Conservation (phyloP, 2,113 vertebrate species). For the Chrysochloris asiatica region DNA sequence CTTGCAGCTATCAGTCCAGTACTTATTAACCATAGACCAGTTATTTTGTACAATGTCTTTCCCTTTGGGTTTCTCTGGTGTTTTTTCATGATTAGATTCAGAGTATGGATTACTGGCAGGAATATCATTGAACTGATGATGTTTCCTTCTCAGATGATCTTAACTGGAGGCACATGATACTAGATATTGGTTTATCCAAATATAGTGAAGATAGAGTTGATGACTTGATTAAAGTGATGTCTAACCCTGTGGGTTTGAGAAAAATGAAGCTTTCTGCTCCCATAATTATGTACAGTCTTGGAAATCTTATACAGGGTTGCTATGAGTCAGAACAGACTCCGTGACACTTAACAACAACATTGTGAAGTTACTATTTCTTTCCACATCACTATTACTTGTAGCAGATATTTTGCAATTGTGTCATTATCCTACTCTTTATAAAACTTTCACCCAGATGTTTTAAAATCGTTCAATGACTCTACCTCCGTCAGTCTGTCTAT, state of each 20-base stretch:
- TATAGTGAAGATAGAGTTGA: background rate
- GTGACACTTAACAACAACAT: no score
- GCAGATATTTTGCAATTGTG: background rate
- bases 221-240: background rate
- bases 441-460: background rate
- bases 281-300: no score
- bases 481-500: background rate
- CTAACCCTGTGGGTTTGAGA: no score
- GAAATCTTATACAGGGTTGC: no score
- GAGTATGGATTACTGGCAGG: background rate
- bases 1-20: no score
- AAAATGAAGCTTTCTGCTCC: no score
- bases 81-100: slow-evolving; percentile 1
- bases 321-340: no score
- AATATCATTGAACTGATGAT: background rate
- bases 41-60: slow-evolving; percentile 8
- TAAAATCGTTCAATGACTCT: background rate
- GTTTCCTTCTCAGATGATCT: background rate
- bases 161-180: background rate
- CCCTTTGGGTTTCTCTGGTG: background rate
- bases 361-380: no score
- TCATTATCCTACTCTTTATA: background rate
- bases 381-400: no score
- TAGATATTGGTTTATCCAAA: background rate
- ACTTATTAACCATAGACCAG: no score